Base-by-base conservation (phyloP, 2,888 invertebrate genomes). In the Stratiomys singularior region DNA sequence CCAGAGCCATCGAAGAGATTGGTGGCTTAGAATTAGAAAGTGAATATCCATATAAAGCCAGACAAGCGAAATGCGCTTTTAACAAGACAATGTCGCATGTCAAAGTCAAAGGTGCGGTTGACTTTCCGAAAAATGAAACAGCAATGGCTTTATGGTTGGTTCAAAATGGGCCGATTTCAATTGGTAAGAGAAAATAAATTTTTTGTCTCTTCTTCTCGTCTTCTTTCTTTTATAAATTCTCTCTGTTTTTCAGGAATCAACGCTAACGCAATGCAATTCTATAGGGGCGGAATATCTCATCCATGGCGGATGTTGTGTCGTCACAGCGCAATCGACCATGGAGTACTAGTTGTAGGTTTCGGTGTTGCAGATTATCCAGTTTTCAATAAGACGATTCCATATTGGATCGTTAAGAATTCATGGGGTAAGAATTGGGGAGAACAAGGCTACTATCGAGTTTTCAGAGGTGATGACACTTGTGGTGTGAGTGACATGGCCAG, bases 191-290 rank as follows among this genome's bases (percentile, higher is more conserved):
- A n/a, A n/a, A n/a, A n/a, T n/a, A n/a, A n/a, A n/a, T 18, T 21
- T 67, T 37, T 28, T n/a, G n/a, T n/a, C n/a, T n/a, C n/a, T 69
- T 21, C 9, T 25, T 27, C 18, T 56, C 46, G 58, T 27, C n/a
- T 64, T 60, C 58, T 79, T n/a, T n/a, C n/a, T 9, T 44, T 9
- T 44, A 13, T 44, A 44, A 44, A 13, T 44, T 44, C 44, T 44
- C 44, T 13, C 9, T 44, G 9, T 47, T 60, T 47, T 77, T 56
- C 81, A 90, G 90, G 90, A 80, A 94, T 98, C 82, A 98, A 98
- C 86, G 98, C 98, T 0, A 96, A 96, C 86, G 97, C 96, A 0
- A 97, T 98, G 97, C 93, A 97, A 90, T 97, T 98, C 87, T 98
- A 98, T 86, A 90, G 95, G 83, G 97, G 97, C 1, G 98, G 98